A percentile compares a stretch with the other conserved stretches of the same genome.
Conservation (phyloP, 2,888 invertebrate species). For the Caenorhabditis sinica region DNA sequence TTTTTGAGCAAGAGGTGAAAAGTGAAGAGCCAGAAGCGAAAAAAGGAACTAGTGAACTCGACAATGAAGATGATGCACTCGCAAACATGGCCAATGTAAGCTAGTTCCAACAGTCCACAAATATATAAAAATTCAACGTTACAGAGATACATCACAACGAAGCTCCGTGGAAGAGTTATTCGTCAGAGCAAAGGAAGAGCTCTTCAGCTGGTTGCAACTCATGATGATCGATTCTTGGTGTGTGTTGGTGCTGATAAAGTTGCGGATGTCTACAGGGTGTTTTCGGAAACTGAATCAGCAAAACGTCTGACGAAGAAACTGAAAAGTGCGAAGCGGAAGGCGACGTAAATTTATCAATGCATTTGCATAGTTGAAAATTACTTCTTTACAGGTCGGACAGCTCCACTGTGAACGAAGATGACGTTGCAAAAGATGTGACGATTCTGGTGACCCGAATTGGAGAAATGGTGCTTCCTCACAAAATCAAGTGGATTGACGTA, state of each 20-base stretch:
- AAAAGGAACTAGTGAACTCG: slow-evolving; percentile 69
- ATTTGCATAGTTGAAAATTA: no score
- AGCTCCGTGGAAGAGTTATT: slow-evolving; percentile 90
- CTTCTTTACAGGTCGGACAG: slow-evolving; percentile 39
- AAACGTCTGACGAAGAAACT: slow-evolving; percentile 90
- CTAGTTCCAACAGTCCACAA: background rate
- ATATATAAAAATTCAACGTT: slow-evolving; percentile 67
- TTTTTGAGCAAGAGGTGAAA: slow-evolving; percentile 56
- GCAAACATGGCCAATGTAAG: slow-evolving; percentile 64
- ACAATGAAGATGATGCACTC: slow-evolving; percentile 33
- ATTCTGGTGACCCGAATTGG: slow-evolving; percentile 86
- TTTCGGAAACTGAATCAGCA: slow-evolving; percentile 89
- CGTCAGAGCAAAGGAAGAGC: slow-evolving; percentile 91
- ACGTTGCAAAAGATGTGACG: slow-evolving; percentile 80
- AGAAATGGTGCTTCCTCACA: slow-evolving; percentile 84
- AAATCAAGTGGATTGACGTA: slow-evolving; percentile 82
- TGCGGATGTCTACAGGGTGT: slow-evolving; percentile 91
- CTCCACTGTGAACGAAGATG: slow-evolving; percentile 52
- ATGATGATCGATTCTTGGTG: slow-evolving; percentile 88
- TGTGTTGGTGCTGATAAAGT: slow-evolving; percentile 91
- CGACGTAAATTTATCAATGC: slow-evolving; percentile 36
- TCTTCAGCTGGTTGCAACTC: slow-evolving; percentile 89
- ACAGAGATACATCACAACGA: slow-evolving; percentile 89
- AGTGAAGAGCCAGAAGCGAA: slow-evolving; percentile 49
- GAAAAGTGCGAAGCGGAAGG: slow-evolving; percentile 83